phyloP scores from a whole-genome alignment of 1,140 invertebrate genomes.

The Polypedilum pembai region DNA sequence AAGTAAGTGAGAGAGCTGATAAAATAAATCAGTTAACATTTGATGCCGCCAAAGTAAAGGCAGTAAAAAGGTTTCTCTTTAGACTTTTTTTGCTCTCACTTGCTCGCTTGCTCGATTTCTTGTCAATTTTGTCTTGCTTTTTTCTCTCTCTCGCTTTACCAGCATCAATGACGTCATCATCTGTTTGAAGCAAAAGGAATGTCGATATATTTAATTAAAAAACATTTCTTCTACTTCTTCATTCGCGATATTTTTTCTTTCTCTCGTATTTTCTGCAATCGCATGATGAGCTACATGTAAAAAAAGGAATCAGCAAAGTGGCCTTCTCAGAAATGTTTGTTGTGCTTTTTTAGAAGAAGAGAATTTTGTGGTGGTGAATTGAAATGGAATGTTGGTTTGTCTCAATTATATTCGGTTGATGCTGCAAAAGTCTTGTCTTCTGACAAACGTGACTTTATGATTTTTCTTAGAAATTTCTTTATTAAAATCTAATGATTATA shows the following conservation, averaged over 20 bases:
- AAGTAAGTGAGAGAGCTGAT: neutral
- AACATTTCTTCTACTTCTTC: neutral
- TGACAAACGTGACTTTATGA: too few relatives aligned
- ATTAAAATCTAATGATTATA: too few relatives aligned
- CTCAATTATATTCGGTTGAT: neutral
- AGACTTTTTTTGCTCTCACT: neutral
- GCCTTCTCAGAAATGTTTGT: neutral
- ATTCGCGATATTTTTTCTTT: too few relatives aligned
- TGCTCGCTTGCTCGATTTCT: neutral
- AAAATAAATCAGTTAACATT: conserved; percentile 8
- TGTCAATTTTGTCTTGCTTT: neutral
- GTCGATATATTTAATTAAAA: conserved; percentile 24
- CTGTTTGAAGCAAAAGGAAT: conserved; percentile 1
- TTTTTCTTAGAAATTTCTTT: too few relatives aligned
- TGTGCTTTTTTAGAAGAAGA: neutral
- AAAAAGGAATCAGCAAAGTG: neutral
- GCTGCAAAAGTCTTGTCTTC: neutral
- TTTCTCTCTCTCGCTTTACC: neutral
- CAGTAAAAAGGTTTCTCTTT: conserved; percentile 3
- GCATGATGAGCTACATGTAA: conserved; percentile 2
- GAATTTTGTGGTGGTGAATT: neutral
- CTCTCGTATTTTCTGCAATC: neutral
- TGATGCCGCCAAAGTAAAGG: neutral
- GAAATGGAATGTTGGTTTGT: conserved; percentile 24
- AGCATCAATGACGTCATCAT: conserved; percentile 21